phyloP scores from a whole-genome alignment of 2,797 vertebrate genomes.

The Trichosurus vulpecula region DNA sequence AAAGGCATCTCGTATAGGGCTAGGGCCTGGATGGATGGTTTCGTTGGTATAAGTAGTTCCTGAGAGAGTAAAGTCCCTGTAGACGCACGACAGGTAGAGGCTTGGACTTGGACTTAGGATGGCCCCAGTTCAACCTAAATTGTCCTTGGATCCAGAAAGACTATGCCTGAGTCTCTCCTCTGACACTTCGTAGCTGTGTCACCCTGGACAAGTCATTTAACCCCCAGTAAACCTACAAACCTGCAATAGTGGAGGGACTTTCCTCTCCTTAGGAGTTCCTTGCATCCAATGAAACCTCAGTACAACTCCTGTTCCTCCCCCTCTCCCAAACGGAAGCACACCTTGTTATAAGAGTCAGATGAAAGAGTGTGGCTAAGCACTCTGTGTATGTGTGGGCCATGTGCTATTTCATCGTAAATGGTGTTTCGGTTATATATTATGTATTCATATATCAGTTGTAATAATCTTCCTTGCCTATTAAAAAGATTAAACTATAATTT shows the following conservation, averaged over 20 bases:
- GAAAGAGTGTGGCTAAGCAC: background rate
- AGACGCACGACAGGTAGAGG: background rate
- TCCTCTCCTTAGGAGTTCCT: background rate
- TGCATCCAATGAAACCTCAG: background rate
- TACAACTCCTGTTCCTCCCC: background rate
- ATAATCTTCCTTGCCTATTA: accelerated
- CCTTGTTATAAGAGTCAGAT: background rate
- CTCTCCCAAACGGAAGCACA: background rate
- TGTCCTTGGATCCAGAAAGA: background rate
- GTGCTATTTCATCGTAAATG: constrained; percentile 34
- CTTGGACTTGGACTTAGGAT: background rate
- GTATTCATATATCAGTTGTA: too few species aligned
- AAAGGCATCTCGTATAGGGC: background rate
- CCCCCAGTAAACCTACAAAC: background rate
- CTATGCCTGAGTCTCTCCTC: background rate
- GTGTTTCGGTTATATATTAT: background rate
- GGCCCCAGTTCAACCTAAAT: too few species aligned
- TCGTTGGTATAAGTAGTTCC: too few species aligned
- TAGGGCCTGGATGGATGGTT: too few species aligned
- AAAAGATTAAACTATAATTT: accelerated
- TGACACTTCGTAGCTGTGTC: background rate
- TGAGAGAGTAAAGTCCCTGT: too few species aligned
- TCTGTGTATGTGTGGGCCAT: background rate
- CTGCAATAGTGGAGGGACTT: background rate
- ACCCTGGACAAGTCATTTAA: background rate